Percentiles rank a stretch among this genome's conserved stretches.
These are phyloP conservation scores for Scleropages formosus DNA, from an alignment of 2,797 vertebrate species.

Conservation along the genomic window DNA sequence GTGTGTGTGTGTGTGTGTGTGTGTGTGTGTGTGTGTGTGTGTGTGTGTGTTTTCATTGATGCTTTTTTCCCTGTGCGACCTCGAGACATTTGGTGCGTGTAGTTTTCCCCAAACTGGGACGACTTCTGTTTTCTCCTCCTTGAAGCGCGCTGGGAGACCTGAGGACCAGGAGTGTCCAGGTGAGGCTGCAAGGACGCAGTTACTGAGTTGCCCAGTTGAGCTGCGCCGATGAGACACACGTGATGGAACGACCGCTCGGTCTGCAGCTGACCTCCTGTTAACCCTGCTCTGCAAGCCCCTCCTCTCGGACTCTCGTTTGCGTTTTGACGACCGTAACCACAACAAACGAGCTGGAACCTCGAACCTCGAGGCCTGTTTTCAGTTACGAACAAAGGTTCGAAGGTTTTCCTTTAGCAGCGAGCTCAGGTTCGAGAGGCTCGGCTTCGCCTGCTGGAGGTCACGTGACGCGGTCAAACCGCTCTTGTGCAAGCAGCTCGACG, in stretches of 20 bases:
- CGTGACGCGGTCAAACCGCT: background rate
- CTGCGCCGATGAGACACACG: conserved; percentile 2
- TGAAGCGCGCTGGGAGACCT: background rate
- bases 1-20: background rate
- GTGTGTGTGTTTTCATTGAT: too few relatives aligned
- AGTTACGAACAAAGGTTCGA: conserved; percentile 1
- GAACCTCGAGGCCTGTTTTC: conserved; percentile 17
- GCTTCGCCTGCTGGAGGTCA: background rate
- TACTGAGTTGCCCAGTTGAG: conserved; percentile 15
- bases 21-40: too few relatives aligned
- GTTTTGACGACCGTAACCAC: conserved; percentile 31
- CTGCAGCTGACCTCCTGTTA: background rate
- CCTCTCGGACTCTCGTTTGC: conserved; percentile 13
- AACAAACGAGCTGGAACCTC: conserved; percentile 23
- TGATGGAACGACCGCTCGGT: background rate
- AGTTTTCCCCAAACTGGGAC: background rate
- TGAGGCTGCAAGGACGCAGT: background rate
- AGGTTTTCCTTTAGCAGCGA: background rate
- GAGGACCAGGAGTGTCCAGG: background rate
- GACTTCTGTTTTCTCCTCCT: background rate
- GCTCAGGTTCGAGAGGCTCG: background rate
- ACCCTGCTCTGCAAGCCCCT: background rate
- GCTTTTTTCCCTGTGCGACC: too few relatives aligned
- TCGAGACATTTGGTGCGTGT: too few relatives aligned
- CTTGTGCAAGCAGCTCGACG: too few relatives aligned